These are phyloP conservation scores for Eupithecia pulchellata DNA, from an alignment of 2,888 invertebrate species.

Conservation along the genomic window DNA sequence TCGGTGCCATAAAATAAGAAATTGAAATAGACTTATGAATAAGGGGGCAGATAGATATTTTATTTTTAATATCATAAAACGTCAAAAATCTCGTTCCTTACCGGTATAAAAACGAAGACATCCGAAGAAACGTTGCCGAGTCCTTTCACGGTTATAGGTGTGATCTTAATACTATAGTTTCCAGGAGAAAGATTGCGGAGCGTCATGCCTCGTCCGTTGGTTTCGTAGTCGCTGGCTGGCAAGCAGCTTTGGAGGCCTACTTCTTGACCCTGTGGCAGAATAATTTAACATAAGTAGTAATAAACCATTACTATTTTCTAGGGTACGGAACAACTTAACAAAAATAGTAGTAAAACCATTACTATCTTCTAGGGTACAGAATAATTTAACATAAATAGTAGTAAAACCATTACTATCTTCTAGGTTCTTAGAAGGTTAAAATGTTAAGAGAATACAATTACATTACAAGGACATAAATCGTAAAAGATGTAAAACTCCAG, in stretches of 20 bases:
- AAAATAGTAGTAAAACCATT: background rate
- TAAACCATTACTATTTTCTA: background rate
- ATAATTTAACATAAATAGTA: background rate
- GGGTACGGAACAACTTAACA: too few relatives aligned
- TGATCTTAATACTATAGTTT: constrained; percentile 92
- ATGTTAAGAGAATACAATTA: background rate
- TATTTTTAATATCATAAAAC: too few relatives aligned
- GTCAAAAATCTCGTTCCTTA: constrained; percentile 56
- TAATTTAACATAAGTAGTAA: background rate
- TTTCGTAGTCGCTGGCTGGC: constrained; percentile 86
- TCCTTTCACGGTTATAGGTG: constrained; percentile 92
- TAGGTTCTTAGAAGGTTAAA: background rate
- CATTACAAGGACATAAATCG: background rate
- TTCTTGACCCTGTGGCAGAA: constrained; percentile 32
- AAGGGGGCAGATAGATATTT: too few relatives aligned
- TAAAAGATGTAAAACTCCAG: too few relatives aligned
- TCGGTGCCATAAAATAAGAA: too few relatives aligned
- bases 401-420: background rate
- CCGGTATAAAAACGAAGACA: constrained; percentile 87
- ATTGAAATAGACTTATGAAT: too few relatives aligned
- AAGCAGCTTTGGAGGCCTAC: constrained; percentile 87
- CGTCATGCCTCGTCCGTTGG: constrained; percentile 76
- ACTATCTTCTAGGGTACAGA: background rate
- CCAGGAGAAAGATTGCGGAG: constrained; percentile 88
- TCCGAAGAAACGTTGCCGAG: constrained; percentile 86